Evolutionary conservation across 2,888 invertebrate species (phyloP).

Genomic region (Ophioninae sp.): DNA sequence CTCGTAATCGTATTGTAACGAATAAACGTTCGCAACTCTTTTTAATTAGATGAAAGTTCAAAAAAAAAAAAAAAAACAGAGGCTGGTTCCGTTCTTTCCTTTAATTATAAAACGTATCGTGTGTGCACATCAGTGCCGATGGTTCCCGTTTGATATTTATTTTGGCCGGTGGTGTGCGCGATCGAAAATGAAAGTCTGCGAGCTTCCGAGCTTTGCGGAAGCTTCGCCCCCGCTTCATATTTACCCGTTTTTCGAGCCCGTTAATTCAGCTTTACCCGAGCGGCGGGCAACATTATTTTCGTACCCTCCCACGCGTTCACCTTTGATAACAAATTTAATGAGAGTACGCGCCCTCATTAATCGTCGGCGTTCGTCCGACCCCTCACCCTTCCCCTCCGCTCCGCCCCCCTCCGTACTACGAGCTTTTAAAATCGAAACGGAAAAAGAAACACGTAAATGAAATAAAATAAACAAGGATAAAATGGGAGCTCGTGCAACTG

Average conservation of each 20-base stretch:
- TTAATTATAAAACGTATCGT: no score
- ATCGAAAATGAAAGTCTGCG: constrained; percentile 43
- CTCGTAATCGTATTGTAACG: background rate
- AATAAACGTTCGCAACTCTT: background rate
- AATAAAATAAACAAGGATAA: constrained; percentile 17
- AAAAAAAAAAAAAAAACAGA: background rate
- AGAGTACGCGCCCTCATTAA: constrained; percentile 18
- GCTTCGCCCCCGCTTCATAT: constrained; percentile 20
- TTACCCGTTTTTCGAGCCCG: constrained; percentile 19
- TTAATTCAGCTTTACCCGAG: constrained; percentile 36
- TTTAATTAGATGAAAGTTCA: background rate
- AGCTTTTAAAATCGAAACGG: background rate
- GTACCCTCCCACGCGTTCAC: constrained; percentile 30
- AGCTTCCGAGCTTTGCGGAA: constrained; percentile 56
- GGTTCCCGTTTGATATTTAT: constrained; percentile 6
- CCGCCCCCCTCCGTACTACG: background rate
- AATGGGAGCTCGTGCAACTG: constrained; percentile 9
- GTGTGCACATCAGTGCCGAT: background rate
- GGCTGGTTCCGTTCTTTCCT: background rate
- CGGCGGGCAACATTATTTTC: constrained; percentile 14
- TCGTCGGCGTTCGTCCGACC: background rate
- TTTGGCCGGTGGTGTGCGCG: constrained; percentile 20
- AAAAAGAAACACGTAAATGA: constrained; percentile 16
- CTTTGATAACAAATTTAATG: constrained; percentile 41
- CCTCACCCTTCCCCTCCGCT: background rate